Evolutionary conservation across 2,113 vertebrate species (phyloP).

Genomic region (Cyrtonyx montezumae): DNA sequence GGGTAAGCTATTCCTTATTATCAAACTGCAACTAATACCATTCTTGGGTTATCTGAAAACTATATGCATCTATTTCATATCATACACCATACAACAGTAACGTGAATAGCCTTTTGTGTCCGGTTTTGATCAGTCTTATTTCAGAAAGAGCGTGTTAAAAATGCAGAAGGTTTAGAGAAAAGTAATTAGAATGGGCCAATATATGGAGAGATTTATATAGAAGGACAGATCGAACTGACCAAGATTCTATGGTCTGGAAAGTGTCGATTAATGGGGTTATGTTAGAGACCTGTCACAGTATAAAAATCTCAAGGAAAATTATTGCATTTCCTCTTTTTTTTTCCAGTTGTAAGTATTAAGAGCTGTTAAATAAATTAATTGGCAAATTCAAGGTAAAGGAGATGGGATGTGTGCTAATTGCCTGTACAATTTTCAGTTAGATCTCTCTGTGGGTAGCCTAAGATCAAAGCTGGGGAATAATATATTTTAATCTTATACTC

Average conservation of each 20-base stretch:
- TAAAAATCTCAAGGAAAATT: neutral
- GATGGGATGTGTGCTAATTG: neutral
- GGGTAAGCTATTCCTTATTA: no score
- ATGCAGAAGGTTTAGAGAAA: neutral
- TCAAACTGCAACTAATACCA: no score
- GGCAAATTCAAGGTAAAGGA: neutral
- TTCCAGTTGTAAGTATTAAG: neutral
- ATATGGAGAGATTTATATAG: neutral
- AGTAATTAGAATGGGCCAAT: neutral
- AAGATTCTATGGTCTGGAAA: neutral
- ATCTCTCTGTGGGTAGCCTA: neutral
- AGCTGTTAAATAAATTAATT: neutral
- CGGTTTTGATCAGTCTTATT: neutral
- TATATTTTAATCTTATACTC: neutral
- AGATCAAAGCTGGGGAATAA: neutral
- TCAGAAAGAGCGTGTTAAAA: neutral
- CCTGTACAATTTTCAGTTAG: neutral
- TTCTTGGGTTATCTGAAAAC: no score
- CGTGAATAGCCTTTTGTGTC: neutral
- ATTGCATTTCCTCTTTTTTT: neutral
- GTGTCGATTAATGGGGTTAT: neutral
- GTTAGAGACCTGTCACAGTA: neutral
- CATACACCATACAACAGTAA: neutral
- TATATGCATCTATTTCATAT: no score
- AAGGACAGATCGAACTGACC: neutral